Evolutionary conservation across 2,797 vertebrate species (phyloP), one percentile per base, ranked within the genome.

Genomic region (Sebastes vulpes): DNA sequence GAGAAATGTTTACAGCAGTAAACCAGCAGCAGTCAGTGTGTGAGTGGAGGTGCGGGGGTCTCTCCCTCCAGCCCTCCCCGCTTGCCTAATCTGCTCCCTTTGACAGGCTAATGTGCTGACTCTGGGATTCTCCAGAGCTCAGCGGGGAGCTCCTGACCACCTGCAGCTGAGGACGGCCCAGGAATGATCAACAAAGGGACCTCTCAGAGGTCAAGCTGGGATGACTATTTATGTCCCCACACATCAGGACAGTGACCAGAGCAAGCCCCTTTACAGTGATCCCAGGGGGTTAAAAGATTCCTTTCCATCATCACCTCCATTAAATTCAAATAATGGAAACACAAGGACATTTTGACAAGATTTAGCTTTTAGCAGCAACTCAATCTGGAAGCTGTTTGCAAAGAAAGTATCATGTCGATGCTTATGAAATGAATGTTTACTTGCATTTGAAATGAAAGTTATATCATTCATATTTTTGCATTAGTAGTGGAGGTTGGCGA

Each of bases 101-200:
- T 97, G 87, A 93, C 70, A 94, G 26, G 94, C 92, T 95, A 96
- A 96, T 93, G 91, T 88, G 78, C 88, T 90, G 91, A 92, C 87
- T 89, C 46, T 65, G 83, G 88, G 79, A 90, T 93, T 89, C 79
- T 87, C 81, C 72, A 74, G 84, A 68, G 5, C 92, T 79, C 93
- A 90, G 93, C 88, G 52, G 92, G 94, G 86, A 77, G 79, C 89
- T 90, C 82, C 88, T 83, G 93, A 76, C 87, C 96, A 95, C 95
- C 96, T 96, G 96, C 94, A 91, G 93, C 82, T 77, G 66, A 72
- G 78, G 82, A 80, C 70, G 70, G 82, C 72, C 61, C 83, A 63
- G 63, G 54, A 91, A 77, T 84, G 83, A 92, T 92, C 9, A 81
- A 91, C 93, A 95, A 95, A 93, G 84, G 79, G 70, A 80, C 67